Conservation (phyloP, 2,888 invertebrate species). For the Anarsia innoxiella region DNA sequence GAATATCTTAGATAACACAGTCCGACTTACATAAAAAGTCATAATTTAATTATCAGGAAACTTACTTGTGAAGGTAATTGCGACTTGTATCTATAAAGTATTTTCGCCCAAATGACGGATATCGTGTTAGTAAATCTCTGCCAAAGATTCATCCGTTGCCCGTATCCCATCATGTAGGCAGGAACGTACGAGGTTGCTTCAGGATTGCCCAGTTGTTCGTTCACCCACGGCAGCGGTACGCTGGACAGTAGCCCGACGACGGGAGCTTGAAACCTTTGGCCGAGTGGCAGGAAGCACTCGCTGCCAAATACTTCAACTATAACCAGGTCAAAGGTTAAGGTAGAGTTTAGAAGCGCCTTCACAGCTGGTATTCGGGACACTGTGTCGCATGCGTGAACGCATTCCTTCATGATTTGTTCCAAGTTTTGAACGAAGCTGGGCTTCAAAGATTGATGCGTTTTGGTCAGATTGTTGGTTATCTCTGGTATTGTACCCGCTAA, state of each 20-base stretch:
- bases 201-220: constrained; percentile 72
- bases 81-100: constrained; percentile 54
- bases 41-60: constrained; percentile 15
- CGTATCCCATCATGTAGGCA: constrained; percentile 68
- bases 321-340: constrained; percentile 51
- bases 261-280: constrained; percentile 67
- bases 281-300: constrained; percentile 75
- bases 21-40: not conserved
- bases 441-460: constrained; percentile 42
- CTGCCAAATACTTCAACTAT: constrained; percentile 72
- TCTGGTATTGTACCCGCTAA: constrained; percentile 66
- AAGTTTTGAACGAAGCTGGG: constrained; percentile 56
- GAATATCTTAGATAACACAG: no score
- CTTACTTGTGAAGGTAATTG: constrained; percentile 60
- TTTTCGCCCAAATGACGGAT: constrained; percentile 51
- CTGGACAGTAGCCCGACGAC: constrained; percentile 71
- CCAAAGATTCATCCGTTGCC: constrained; percentile 63
- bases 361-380: constrained; percentile 55
- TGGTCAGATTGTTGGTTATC: constrained; percentile 57
- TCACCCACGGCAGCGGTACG: constrained; percentile 73
- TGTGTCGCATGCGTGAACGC: constrained; percentile 59
- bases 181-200: constrained; percentile 74
- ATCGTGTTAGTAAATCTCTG: constrained; percentile 65
- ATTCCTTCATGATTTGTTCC: constrained; percentile 64
- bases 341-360: constrained; percentile 48